These are phyloP conservation scores for Meloidogyne exigua DNA, from an alignment of 1,140 invertebrate species.

Conservation along the genomic window DNA sequence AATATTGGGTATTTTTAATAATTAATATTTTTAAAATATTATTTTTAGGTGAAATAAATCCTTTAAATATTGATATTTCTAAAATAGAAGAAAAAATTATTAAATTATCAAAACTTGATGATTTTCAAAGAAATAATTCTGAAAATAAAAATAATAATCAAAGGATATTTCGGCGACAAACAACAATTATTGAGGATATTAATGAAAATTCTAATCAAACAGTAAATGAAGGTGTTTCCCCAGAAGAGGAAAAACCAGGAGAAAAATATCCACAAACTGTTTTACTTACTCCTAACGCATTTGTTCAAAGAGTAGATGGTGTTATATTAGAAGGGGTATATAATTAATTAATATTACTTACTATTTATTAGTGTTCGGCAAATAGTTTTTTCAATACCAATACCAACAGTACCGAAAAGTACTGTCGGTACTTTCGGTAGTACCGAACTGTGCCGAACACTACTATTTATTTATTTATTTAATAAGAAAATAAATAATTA, in stretches of 20 bases:
- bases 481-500: too few relatives aligned
- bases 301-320: conserved; percentile 1
- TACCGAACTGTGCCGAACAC: too few relatives aligned
- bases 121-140: background rate
- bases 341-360: background rate
- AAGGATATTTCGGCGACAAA: background rate
- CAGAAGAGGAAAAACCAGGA: background rate
- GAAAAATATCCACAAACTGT: background rate
- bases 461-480: too few relatives aligned
- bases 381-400: too few relatives aligned
- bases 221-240: background rate
- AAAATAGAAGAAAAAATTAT: background rate
- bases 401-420: too few relatives aligned
- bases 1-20: background rate
- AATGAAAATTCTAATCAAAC: background rate
- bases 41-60: conserved; percentile 1
- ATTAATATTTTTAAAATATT: too few relatives aligned
- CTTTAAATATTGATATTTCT: background rate
- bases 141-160: background rate
- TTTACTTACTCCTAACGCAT: background rate
- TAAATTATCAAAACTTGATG: background rate
- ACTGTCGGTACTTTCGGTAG: too few relatives aligned
- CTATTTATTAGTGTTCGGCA: too few relatives aligned
- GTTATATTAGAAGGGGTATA: background rate
- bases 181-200: background rate